Conservation (phyloP, 1,140 invertebrate genomes). For the Drosophila parabipectinata region DNA sequence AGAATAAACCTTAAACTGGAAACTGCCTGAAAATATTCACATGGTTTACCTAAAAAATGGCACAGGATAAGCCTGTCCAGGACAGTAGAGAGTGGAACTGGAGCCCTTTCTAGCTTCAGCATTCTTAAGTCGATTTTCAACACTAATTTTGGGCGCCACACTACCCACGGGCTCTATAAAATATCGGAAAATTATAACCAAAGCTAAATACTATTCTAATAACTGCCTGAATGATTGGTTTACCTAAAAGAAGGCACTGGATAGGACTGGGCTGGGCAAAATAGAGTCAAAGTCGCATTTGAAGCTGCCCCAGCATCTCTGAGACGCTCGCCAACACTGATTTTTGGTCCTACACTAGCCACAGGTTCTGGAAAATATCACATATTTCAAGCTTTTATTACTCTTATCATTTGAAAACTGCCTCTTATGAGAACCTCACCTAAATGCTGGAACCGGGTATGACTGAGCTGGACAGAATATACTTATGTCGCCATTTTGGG, state of each 20-base stretch:
- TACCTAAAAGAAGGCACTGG: slow-evolving; percentile 89
- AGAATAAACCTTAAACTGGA: slow-evolving; percentile 1
- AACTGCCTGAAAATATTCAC: slow-evolving; percentile 40
- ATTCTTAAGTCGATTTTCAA: slow-evolving; percentile 86
- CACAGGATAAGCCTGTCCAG: slow-evolving; percentile 88
- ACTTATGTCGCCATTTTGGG: slow-evolving; percentile 45
- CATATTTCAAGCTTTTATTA: neutral
- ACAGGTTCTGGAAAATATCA: slow-evolving; percentile 86
- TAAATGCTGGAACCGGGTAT: slow-evolving; percentile 88
- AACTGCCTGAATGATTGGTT: slow-evolving; percentile 63
- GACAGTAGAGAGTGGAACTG: slow-evolving; percentile 85
- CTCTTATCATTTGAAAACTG: slow-evolving; percentile 49
- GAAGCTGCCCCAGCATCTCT: slow-evolving; percentile 86
- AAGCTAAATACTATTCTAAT: slow-evolving; percentile 2
- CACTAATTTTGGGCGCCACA: slow-evolving; percentile 84
- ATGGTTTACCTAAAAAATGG: slow-evolving; percentile 86
- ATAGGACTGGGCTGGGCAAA: slow-evolving; percentile 88
- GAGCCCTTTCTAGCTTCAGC: slow-evolving; percentile 85
- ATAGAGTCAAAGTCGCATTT: slow-evolving; percentile 56
- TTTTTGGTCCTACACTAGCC: slow-evolving; percentile 88
- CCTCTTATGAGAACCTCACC: slow-evolving; percentile 84
- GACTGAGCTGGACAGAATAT: slow-evolving; percentile 87
- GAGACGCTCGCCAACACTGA: slow-evolving; percentile 86
- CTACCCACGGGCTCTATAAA: slow-evolving; percentile 84
- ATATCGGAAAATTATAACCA: neutral